phyloP scores from a whole-genome alignment of 2,888 invertebrate genomes.

The Scaptomyza cyrtandrae region DNA sequence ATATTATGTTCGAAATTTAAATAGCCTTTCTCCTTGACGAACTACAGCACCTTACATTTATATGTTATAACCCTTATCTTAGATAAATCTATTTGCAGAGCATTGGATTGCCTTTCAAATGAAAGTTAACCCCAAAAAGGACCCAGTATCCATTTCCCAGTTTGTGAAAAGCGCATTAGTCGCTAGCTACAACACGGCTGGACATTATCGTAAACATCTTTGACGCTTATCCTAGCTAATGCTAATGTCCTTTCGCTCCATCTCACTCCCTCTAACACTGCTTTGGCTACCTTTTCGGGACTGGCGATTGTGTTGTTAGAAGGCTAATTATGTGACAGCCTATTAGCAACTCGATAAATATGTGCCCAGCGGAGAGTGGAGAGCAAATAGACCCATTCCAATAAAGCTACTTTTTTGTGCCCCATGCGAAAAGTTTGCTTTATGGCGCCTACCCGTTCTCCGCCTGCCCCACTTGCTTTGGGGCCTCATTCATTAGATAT shows the following conservation, averaged over 20 bases:
- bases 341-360: slow-evolving; percentile 83
- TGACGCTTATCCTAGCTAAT: slow-evolving; percentile 70
- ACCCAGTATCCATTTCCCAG: slow-evolving; percentile 1
- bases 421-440: slow-evolving; percentile 62
- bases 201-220: slow-evolving; percentile 74
- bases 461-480: slow-evolving; percentile 1
- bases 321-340: slow-evolving; percentile 83
- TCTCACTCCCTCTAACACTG: not conserved
- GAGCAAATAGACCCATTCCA: slow-evolving; percentile 53
- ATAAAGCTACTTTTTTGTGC: slow-evolving; percentile 34
- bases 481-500: slow-evolving; percentile 71
- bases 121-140: slow-evolving; percentile 31
- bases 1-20: not conserved
- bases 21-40: not conserved
- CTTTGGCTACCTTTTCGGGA: slow-evolving; percentile 54
- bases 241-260: slow-evolving; percentile 60
- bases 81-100: slow-evolving; percentile 46
- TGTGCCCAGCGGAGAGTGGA: slow-evolving; percentile 68
- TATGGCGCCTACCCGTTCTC: slow-evolving; percentile 35
- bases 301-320: slow-evolving; percentile 73
- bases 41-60: slow-evolving; percentile 7
- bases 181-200: slow-evolving; percentile 42
- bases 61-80: slow-evolving; percentile 39
- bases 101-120: slow-evolving; percentile 35
- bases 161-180: slow-evolving; percentile 65